Evolutionary conservation across 2,888 invertebrate genomes (phyloP).

Genomic region (Keiferia lycopersicella): DNA sequence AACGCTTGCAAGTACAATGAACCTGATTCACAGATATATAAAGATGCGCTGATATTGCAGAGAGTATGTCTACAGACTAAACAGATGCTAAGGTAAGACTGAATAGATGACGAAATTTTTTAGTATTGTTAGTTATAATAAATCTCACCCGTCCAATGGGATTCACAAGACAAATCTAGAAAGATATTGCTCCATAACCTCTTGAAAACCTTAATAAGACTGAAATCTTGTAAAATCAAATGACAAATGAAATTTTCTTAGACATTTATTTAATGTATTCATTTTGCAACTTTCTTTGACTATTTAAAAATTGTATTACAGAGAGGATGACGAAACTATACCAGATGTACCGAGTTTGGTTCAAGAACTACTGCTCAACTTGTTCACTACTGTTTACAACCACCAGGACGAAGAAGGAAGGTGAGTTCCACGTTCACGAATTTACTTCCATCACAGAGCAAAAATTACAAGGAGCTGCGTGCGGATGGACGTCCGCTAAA

Average conservation of each 20-base stretch:
- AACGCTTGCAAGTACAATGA: conserved; percentile 99
- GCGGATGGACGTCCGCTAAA: too few species aligned
- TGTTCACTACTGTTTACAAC: conserved; percentile 97
- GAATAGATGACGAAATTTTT: too few species aligned
- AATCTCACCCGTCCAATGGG: too few species aligned
- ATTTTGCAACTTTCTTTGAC: too few species aligned
- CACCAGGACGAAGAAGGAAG: conserved; percentile 97
- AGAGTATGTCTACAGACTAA: conserved; percentile 96
- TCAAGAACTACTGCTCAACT: conserved; percentile 93
- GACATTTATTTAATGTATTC: too few species aligned
- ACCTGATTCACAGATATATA: conserved; percentile 98
- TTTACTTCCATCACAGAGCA: not conserved
- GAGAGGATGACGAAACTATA: conserved; percentile 90
- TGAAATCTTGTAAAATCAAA: too few species aligned
- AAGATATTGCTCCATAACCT: too few species aligned
- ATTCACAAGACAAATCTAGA: too few species aligned
- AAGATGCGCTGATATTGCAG: conserved; percentile 96
- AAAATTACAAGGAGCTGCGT: too few species aligned
- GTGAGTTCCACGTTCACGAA: conserved; percentile 43
- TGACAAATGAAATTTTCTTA: too few species aligned
- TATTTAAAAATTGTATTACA: conserved; percentile 35
- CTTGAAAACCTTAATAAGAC: too few species aligned
- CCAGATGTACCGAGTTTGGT: conserved; percentile 95
- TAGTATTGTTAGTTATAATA: too few species aligned
- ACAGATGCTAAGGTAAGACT: conserved; percentile 85